Evolutionary conservation across 2,797 vertebrate species (phyloP).

Genomic region (Oryzias dopingdopingensis): DNA sequence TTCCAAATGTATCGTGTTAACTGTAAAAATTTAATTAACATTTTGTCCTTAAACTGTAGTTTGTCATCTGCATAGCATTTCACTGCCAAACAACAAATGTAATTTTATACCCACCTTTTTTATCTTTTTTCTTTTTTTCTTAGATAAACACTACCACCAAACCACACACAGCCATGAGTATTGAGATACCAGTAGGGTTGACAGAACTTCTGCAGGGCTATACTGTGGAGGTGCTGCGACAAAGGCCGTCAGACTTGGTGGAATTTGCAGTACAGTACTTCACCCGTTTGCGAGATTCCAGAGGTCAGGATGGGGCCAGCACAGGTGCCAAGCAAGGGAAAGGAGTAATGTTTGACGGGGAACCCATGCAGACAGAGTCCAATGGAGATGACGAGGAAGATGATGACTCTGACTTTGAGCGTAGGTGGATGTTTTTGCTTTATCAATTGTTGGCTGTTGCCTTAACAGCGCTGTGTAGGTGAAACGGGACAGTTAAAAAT

Average conservation of each 20-base stretch:
- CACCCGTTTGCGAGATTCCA: conserved; percentile 85
- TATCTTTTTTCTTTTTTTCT: conserved; percentile 4
- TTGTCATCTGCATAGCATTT: too few relatives aligned
- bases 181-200: conserved; percentile 94
- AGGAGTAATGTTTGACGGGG: conserved; percentile 87
- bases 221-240: conserved; percentile 95
- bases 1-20: too few relatives aligned
- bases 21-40: too few relatives aligned
- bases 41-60: too few relatives aligned
- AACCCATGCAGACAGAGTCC: conserved; percentile 90
- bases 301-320: conserved; percentile 79
- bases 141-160: conserved; percentile 46
- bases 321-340: conserved; percentile 69
- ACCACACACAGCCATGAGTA: conserved; percentile 85
- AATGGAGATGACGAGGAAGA: conserved; percentile 87
- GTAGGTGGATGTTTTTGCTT: conserved; percentile 69
- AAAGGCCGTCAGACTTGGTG: conserved; percentile 91
- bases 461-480: not conserved
- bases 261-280: conserved; percentile 96
- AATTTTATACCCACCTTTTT: not conserved
- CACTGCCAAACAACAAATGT: not conserved
- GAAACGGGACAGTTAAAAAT: not conserved
- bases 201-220: conserved; percentile 97
- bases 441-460: not conserved
- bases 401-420: conserved; percentile 90